Conservation (phyloP, 2,797 vertebrate genomes). For the Pseudomugil tenellus region DNA sequence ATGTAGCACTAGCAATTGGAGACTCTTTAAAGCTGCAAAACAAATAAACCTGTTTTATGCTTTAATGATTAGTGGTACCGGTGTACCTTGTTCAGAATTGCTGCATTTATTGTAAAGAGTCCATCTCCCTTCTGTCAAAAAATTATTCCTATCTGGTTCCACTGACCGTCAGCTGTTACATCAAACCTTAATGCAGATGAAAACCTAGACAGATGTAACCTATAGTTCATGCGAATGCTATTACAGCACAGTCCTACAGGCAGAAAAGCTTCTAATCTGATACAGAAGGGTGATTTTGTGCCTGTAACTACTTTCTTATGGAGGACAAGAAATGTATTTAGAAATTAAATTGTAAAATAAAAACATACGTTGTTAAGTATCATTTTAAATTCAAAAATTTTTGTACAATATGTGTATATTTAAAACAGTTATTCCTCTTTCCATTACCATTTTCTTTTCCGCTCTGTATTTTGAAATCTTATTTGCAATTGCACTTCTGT, state of each 20-base stretch:
- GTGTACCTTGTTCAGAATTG: neutral
- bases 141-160: neutral
- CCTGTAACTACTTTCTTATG: neutral
- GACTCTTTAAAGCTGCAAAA: neutral
- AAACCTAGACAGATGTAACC: neutral
- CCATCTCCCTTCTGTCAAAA: neutral
- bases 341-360: no score
- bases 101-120: neutral
- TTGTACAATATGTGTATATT: no score
- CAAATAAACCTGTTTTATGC: neutral
- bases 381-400: no score
- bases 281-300: neutral
- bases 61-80: neutral
- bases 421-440: no score
- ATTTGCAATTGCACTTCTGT: no score
- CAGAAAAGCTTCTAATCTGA: neutral
- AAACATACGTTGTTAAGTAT: no score
- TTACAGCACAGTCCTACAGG: neutral
- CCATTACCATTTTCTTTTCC: no score
- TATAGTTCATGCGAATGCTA: neutral
- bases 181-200: neutral
- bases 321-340: no score
- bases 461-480: no score
- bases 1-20: no score
- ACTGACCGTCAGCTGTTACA: neutral